Base-by-base conservation (phyloP, 2,797 vertebrate species). In the Smutsia temminckii region DNA sequence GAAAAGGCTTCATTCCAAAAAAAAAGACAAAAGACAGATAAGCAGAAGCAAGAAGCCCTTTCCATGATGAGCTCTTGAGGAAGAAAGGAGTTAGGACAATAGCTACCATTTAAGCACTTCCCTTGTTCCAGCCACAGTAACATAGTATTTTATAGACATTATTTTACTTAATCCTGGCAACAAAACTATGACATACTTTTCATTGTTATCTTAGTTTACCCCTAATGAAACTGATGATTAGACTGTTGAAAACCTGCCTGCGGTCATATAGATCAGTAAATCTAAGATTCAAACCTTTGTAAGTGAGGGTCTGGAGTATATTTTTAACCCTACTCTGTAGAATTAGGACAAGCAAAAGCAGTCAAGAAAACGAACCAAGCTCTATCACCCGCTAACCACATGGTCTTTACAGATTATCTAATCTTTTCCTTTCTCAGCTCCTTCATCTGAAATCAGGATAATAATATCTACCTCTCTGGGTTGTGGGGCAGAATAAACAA, bases 1-100 rank as follows among this genome's bases (percentile, higher is more conserved):
- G 75, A 90, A 92, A 94, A 93, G 20, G 25, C 21, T 57, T 92
- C 78, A 88, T 18, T 94, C 89, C 84, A 71, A 81, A 86, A 20
- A 46, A 83, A 42, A 75, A 14, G 75, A 77, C 63, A 59, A 42
- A 57, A 53, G 55, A 53, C 66, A 83, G 71, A 68, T 51, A 32
- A 72, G 40, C n/a, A n/a, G n/a, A n/a, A 77, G 25, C 49, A 77
- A 66, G 83, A 88, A 89, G 40, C 3, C 46, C 55, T 81, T 92
- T 75, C 40, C 37, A 27, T 63, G 14, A 34, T 68, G 40, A 77
- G 46, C 20, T 32, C 34, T 17, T n/a, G 37, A 63, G 53, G 9
- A 75, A 88, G 89, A 55, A 90, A 77, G 23, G 85, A 80, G 55
- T 59, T 32, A 40, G 37, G 74, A 37, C 79, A 53, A 2, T 11